A percentile compares a stretch with the other conserved stretches of the same genome.
Evolutionary conservation across 2,888 invertebrate species (phyloP).

Genomic region (Julus scandinavius): DNA sequence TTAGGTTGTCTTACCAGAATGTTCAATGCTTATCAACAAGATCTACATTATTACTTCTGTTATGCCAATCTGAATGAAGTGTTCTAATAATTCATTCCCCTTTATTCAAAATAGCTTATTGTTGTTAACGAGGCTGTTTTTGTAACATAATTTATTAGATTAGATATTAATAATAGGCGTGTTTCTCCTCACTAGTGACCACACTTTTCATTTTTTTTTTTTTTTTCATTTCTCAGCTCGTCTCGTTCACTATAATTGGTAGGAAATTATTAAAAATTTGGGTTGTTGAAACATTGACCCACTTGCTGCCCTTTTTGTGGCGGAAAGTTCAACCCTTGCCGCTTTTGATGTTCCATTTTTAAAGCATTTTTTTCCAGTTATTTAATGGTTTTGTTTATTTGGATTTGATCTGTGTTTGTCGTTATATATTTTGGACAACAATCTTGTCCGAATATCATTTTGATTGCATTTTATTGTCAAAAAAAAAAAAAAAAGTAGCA

Average conservation of each 20-base stretch:
- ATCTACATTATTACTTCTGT: not conserved
- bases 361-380: not conserved
- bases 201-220: constrained; percentile 4
- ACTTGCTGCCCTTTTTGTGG: constrained; percentile 24
- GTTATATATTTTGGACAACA: constrained; percentile 9
- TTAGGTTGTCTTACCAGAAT: not conserved
- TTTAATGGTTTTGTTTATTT: constrained; percentile 7
- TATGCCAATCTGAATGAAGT: not conserved
- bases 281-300: constrained; percentile 42
- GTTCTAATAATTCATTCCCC: not conserved
- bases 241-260: constrained; percentile 15
- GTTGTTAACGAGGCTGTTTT: not conserved
- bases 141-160: not conserved
- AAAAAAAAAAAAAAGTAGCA: not conserved
- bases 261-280: constrained; percentile 14
- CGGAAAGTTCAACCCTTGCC: constrained; percentile 35
- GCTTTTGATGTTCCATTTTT: constrained; percentile 27
- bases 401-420: constrained; percentile 2
- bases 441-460: not conserved
- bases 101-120: not conserved
- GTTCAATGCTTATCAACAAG: not conserved
- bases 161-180: constrained; percentile 35
- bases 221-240: not conserved
- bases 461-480: not conserved
- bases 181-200: not conserved